Conservation (phyloP, 2,113 vertebrate genomes). For the Chunga burmeisteri region DNA sequence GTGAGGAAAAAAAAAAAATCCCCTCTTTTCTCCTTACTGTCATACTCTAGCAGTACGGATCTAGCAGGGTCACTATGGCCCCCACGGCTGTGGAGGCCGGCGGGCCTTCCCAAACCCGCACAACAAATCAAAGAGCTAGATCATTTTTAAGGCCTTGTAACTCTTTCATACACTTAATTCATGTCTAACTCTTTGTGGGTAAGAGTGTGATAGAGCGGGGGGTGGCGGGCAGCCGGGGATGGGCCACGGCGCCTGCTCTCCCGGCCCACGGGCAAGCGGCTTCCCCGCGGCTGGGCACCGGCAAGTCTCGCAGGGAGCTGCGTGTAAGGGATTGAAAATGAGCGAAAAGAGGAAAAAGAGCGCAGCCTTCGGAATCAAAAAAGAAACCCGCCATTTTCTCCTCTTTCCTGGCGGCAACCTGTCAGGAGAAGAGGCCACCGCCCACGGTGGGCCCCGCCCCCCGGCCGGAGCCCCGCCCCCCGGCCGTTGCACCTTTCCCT, state of each 20-base stretch:
- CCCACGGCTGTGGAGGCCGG: rapidly evolving
- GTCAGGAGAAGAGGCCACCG: rapidly evolving
- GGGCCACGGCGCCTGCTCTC: neutral
- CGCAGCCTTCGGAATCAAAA: too few species aligned
- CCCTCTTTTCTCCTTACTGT: neutral
- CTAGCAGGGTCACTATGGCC: rapidly evolving
- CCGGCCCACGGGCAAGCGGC: neutral
- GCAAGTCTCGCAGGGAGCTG: too few species aligned
- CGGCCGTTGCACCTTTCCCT: rapidly evolving
- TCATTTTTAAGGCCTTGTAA: too few species aligned
- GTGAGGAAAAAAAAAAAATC: rapidly evolving
- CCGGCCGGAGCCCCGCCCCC: rapidly evolving
- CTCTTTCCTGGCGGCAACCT: neutral
- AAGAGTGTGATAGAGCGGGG: too few species aligned
- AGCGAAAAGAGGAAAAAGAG: rapidly evolving
- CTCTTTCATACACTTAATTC: too few species aligned
- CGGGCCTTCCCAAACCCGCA: too few species aligned
- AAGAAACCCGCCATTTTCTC: too few species aligned
- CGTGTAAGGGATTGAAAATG: rapidly evolving
- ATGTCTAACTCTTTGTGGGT: too few species aligned
- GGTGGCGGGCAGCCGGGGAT: too few species aligned
- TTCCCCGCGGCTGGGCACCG: neutral
- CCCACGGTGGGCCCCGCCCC: neutral
- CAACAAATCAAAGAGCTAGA: too few species aligned
- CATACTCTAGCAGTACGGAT: rapidly evolving